A percentile compares a stretch with the other conserved stretches of the same genome.
phyloP scores from a whole-genome alignment of 2,888 invertebrate species.

The Teleogryllus oceanicus region DNA sequence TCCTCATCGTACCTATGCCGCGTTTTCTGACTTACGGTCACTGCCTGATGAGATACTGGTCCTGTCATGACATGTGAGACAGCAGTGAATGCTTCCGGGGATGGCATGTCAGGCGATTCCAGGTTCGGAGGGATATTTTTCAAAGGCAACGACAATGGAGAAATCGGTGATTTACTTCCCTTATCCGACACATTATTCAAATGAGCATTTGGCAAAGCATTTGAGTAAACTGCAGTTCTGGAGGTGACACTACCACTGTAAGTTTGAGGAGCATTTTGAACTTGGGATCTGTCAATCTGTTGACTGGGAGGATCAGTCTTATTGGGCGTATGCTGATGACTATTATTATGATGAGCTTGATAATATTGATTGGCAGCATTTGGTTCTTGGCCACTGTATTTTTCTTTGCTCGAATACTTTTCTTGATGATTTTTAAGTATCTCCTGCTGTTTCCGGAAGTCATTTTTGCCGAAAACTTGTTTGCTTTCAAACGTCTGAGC shows the following conservation, averaged over 20 bases:
- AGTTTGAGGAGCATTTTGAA: slow-evolving; percentile 26
- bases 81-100: slow-evolving; percentile 59
- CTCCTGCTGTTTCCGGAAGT: not conserved
- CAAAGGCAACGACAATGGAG: slow-evolving; percentile 1
- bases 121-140: not conserved
- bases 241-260: slow-evolving; percentile 35
- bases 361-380: not conserved
- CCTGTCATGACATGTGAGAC: slow-evolving; percentile 72
- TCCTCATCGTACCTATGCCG: slow-evolving; percentile 41
- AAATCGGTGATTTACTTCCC: not conserved
- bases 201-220: not conserved
- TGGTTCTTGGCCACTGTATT: not conserved
- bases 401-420: not conserved
- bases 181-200: not conserved
- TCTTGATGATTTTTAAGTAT: slow-evolving; percentile 19
- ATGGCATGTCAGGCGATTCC: slow-evolving; percentile 34
- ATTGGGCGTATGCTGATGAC: not conserved
- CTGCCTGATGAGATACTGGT: slow-evolving; percentile 69
- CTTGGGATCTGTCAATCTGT: not conserved
- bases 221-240: slow-evolving; percentile 31
- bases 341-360: not conserved
- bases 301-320: not conserved
- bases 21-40: slow-evolving; percentile 48
- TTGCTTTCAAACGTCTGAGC: slow-evolving; percentile 22
- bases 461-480: slow-evolving; percentile 19